A percentile compares a stretch with the other conserved stretches of the same genome.
These are phyloP conservation scores for Chloropsis cyanopogon DNA, from an alignment of 2,113 vertebrate genomes.

Conservation along the genomic window DNA sequence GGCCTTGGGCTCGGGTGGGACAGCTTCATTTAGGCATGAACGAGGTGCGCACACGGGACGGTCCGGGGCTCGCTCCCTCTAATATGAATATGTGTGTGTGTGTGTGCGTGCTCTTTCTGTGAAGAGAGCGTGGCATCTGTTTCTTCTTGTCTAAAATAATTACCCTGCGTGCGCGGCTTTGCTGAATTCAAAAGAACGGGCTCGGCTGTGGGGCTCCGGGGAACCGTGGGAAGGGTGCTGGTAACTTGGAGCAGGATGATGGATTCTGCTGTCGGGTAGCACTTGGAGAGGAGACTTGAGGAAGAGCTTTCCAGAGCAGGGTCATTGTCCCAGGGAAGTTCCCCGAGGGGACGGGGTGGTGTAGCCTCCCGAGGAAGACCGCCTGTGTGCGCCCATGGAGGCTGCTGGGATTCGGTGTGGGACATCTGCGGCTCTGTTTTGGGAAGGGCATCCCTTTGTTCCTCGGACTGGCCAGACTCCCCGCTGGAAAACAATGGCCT, in stretches of 20 bases:
- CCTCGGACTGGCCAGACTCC: not conserved
- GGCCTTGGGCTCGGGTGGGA: not conserved
- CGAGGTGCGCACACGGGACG: not conserved
- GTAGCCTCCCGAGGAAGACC: not conserved
- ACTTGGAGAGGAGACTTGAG: not conserved
- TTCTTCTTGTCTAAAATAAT: not conserved
- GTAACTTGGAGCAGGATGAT: not conserved
- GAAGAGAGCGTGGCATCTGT: constrained; percentile 17
- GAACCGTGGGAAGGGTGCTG: not conserved
- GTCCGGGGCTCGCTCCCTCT: not conserved
- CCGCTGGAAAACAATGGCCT: not conserved
- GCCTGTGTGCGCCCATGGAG: not conserved
- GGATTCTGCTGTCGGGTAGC: not conserved
- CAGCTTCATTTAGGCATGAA: rapidly evolving
- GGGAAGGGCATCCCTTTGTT: constrained; percentile 38
- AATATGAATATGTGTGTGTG: not conserved
- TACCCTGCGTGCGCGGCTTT: not conserved
- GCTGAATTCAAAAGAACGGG: not conserved
- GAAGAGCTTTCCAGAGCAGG: not conserved
- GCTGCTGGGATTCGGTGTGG: not conserved
- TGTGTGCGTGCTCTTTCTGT: not conserved
- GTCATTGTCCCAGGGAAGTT: not conserved
- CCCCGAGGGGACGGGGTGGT: not conserved
- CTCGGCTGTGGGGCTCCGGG: not conserved
- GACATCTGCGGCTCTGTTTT: constrained; percentile 1